phyloP scores from a whole-genome alignment of 2,113 vertebrate species.

The Electrona antarctica region DNA sequence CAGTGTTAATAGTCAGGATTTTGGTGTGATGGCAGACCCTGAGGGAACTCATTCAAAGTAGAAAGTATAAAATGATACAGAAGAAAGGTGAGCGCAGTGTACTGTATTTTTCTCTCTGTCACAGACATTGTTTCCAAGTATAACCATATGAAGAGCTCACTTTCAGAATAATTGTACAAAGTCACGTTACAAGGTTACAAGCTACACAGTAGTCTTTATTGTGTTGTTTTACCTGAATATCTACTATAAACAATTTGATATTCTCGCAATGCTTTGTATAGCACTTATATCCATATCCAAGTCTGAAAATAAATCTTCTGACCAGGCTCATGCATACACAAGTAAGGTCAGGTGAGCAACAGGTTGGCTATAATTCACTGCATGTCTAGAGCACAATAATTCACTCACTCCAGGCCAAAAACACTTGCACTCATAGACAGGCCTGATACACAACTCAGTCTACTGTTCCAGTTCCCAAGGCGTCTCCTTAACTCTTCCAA shows the following conservation, averaged over 20 bases:
- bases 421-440: conserved; percentile 13
- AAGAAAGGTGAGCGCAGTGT: no score
- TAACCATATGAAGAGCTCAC: no score
- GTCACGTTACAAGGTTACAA: no score
- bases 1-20: not conserved
- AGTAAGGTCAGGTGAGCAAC: not conserved
- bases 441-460: conserved; percentile 17
- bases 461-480: conserved; percentile 31
- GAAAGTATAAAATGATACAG: conserved; percentile 1
- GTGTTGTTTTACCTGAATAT: not conserved
- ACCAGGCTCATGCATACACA: no score
- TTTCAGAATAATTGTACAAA: no score
- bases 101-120: no score
- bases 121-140: no score
- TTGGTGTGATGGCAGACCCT: not conserved
- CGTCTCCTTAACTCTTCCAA: conserved; percentile 33
- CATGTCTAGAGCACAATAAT: conserved; percentile 42
- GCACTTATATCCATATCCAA: no score
- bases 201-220: not conserved
- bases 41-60: conserved; percentile 13
- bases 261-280: no score
- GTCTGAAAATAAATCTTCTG: not conserved
- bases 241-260: no score
- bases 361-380: conserved; percentile 20
- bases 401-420: conserved; percentile 25